phyloP scores from a whole-genome alignment of 2,797 vertebrate genomes.

The Typhlichthys subterraneus region DNA sequence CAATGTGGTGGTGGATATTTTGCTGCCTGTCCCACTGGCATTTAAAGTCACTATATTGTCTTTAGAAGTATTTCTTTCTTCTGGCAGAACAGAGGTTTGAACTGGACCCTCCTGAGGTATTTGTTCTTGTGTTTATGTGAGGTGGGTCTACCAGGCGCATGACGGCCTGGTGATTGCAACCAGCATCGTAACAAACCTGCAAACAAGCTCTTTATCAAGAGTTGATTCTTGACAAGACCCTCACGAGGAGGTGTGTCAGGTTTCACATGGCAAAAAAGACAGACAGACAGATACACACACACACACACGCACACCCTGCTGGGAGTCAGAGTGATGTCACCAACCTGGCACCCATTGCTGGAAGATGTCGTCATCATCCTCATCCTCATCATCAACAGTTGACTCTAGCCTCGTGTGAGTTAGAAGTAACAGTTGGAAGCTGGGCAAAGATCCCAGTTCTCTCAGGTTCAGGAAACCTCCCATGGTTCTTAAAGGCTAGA shows the following conservation, averaged over 20 bases:
- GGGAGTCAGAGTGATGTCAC: conserved; percentile 14
- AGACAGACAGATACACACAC: too few relatives aligned
- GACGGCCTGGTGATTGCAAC: conserved; percentile 53
- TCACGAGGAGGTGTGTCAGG: conserved; percentile 22
- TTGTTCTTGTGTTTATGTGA: conserved; percentile 61
- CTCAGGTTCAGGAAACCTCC: too few relatives aligned
- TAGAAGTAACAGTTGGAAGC: neutral
- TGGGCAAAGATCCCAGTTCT: neutral
- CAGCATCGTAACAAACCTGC: conserved; percentile 17
- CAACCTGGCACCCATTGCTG: neutral
- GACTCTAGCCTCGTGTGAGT: too few relatives aligned
- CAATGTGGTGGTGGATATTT: conserved; percentile 13
- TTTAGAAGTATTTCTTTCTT: neutral
- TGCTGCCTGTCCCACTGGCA: conserved; percentile 39
- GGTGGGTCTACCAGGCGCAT: conserved; percentile 26
- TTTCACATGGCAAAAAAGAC: conserved; percentile 11
- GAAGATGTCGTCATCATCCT: neutral
- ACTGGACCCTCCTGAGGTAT: conserved; percentile 25
- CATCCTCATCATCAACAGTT: neutral
- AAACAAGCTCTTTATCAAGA: conserved; percentile 41
- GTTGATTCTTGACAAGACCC: conserved; percentile 15
- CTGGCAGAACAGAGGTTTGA: neutral
- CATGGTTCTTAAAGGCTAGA: too few relatives aligned
- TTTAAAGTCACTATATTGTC: conserved; percentile 40
- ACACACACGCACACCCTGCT: neutral